Conservation (phyloP, 2,113 vertebrate genomes). For the Sylvicapra grimmia region DNA sequence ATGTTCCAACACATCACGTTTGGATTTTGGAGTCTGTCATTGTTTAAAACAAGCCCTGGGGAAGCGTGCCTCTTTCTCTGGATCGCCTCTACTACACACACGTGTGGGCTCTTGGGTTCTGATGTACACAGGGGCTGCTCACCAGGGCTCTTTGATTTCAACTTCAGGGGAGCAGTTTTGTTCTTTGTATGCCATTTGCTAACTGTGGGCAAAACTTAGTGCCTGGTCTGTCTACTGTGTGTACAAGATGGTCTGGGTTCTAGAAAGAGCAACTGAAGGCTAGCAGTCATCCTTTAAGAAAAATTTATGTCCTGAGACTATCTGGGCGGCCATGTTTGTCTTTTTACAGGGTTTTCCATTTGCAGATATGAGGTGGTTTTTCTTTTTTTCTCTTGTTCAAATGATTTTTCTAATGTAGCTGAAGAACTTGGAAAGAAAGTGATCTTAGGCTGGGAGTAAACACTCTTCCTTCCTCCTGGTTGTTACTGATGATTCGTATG, state of each 20-base stretch:
- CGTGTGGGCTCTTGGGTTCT: neutral
- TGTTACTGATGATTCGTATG: neutral
- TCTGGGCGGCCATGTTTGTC: neutral
- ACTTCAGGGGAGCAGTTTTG: constrained; percentile 46
- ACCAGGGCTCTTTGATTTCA: constrained; percentile 46
- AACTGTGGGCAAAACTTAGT: neutral
- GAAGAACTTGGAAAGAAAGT: neutral
- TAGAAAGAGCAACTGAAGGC: neutral
- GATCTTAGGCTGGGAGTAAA: neutral
- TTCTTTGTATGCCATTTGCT: constrained; percentile 32
- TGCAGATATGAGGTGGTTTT: neutral
- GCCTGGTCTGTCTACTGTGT: neutral
- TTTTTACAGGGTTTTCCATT: constrained; percentile 4
- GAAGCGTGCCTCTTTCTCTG: neutral
- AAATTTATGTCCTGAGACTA: neutral
- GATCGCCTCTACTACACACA: neutral
- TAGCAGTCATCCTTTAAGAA: neutral
- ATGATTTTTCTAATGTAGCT: neutral
- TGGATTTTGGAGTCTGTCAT: constrained; percentile 42
- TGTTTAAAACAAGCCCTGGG: constrained; percentile 49
- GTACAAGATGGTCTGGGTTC: neutral
- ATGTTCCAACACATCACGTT: constrained; percentile 8
- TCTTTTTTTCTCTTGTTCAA: neutral
- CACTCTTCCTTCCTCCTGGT: neutral
- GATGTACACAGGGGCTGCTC: neutral